phyloP scores from a whole-genome alignment of 2,888 invertebrate species.

The Drosophila neotestacea region DNA sequence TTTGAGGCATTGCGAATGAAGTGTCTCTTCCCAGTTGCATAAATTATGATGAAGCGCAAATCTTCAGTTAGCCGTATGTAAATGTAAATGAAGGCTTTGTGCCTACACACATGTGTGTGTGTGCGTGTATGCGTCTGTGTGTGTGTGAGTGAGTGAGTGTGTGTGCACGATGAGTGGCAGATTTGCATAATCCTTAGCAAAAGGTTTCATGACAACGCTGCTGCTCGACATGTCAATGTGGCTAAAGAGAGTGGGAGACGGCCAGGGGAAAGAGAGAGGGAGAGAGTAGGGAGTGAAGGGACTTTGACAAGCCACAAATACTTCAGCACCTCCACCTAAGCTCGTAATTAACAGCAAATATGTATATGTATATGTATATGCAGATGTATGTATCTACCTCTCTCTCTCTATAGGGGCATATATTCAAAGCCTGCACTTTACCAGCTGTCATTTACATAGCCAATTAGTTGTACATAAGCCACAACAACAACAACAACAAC shows the following conservation, averaged over 20 bases:
- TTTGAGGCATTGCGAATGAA: slow-evolving; percentile 75
- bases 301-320: slow-evolving; percentile 61
- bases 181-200: slow-evolving; percentile 80
- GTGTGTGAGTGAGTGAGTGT: slow-evolving; percentile 39
- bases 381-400: slow-evolving; percentile 13
- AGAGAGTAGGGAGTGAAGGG: neutral
- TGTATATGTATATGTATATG: slow-evolving; percentile 16
- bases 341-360: slow-evolving; percentile 74
- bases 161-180: slow-evolving; percentile 75
- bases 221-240: slow-evolving; percentile 75
- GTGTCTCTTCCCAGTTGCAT: slow-evolving; percentile 68
- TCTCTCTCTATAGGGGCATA: neutral
- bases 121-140: slow-evolving; percentile 12
- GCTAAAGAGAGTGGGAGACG: slow-evolving; percentile 20
- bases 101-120: slow-evolving; percentile 34
- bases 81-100: slow-evolving; percentile 76
- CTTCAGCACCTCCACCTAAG: slow-evolving; percentile 61
- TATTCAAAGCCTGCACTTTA: slow-evolving; percentile 47
- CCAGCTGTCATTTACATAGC: slow-evolving; percentile 75
- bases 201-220: slow-evolving; percentile 77
- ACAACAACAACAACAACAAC: slow-evolving; percentile 31
- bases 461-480: slow-evolving; percentile 75
- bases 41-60: slow-evolving; percentile 80
- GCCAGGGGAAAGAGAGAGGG: neutral
- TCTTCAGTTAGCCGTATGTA: slow-evolving; percentile 79